Base-by-base conservation (phyloP, 2,797 vertebrate genomes). In the Malacoctenus gilli region DNA sequence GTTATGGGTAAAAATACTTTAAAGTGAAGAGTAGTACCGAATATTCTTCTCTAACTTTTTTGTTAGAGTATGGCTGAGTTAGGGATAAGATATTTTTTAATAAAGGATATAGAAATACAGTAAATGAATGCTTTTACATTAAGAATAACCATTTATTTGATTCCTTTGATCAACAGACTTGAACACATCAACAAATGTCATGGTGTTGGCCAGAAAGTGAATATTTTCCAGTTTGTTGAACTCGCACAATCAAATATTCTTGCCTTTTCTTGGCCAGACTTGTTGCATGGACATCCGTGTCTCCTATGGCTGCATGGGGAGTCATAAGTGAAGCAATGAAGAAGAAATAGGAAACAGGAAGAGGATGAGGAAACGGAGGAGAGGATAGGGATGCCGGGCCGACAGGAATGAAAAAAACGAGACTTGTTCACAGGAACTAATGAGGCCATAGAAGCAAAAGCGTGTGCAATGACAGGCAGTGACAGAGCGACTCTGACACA, bases 341-440 rank as follows among this genome's bases (percentile, higher is more conserved):
- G 46, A 66, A 68, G 66, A 39, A 69, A 64, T 52, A 57, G 40
- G 57, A 72, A 69, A 62, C 80, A 60, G 83, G 79, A 80, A 78
- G 71, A 56, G 79, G 72, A 79, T 68, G 59, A 60, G 79, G 81
- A 85, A 77, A 67, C n/a, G 79, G 37, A 65, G 58, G 65, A 38
- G 78, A 73, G 73, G 57, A 32, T 32, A 22, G 35, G 60, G 77
- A 71, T 72, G 62, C 59, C 30, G 20, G 41, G 14, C 19, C 48
- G 64, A 76, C 72, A 59, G 48, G 52, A 82, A 61, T 68, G 50
- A 60, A 36, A 7, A 18, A n/a, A 70, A 60, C 69, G 25, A 32
- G 16, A 36, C 59, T 23, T 19, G 32, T 30, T 55, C 16, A 72
- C 44, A 54, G 79, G 67, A 83, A 57, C 44, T 72, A 13, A 57